These are phyloP conservation scores for Parotia lawesii DNA, from an alignment of 2,113 vertebrate species.

Conservation along the genomic window DNA sequence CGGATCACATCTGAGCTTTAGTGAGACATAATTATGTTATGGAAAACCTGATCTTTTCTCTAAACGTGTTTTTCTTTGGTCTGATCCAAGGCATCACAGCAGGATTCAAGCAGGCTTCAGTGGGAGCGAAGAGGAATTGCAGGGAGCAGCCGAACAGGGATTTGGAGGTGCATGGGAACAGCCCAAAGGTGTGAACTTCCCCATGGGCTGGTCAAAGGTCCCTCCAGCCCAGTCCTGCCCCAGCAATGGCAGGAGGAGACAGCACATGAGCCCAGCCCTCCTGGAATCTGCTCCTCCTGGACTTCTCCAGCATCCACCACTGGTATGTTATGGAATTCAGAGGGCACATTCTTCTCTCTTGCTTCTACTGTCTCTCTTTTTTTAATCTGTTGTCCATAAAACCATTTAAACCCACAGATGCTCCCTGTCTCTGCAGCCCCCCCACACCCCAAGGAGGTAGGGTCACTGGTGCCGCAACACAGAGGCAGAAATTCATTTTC, in stretches of 20 bases:
- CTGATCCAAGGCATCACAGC: not conserved
- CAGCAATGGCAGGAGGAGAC: not conserved
- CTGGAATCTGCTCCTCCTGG: not conserved
- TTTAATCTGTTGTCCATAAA: not conserved
- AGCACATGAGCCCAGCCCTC: not conserved
- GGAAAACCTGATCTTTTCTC: not conserved
- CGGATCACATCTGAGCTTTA: not conserved
- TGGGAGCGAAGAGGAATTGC: rapidly evolving
- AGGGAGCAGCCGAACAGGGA: not conserved
- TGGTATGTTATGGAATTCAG: not conserved
- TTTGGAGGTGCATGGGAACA: rapidly evolving
- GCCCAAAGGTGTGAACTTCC: not conserved
- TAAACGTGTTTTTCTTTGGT: not conserved
- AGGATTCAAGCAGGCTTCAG: not conserved
- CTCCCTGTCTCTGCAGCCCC: not conserved
- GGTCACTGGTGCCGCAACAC: not conserved
- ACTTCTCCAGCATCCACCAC: not conserved
- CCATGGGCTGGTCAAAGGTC: not conserved
- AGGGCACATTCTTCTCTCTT: not conserved
- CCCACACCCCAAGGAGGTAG: rapidly evolving
- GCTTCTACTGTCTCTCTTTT: not conserved
- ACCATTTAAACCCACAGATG: rapidly evolving
- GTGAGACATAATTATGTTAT: not conserved
- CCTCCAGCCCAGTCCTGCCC: not conserved
- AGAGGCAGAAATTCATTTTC: not conserved